Conservation (phyloP, 2,888 invertebrate species). For the Girardia tigrina region DNA sequence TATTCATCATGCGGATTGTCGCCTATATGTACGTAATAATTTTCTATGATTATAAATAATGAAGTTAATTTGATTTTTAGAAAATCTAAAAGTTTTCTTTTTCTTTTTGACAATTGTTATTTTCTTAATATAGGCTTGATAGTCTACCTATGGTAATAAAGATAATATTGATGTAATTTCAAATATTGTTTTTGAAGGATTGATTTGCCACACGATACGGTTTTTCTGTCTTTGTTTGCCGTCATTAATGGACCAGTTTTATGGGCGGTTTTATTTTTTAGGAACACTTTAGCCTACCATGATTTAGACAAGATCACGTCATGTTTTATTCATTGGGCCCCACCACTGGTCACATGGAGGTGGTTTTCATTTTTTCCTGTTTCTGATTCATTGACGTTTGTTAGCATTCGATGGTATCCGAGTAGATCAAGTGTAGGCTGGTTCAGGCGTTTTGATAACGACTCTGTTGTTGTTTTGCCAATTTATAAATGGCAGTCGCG, state of each 20-base stretch:
- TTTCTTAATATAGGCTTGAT: neutral
- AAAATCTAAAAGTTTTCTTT: conserved; percentile 8
- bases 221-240: conserved; percentile 38
- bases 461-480: neutral
- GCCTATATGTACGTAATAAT: conserved; percentile 1
- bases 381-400: neutral
- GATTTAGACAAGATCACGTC: conserved; percentile 44
- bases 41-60: too few relatives aligned
- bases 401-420: conserved; percentile 10
- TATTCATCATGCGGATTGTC: neutral
- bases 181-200: neutral
- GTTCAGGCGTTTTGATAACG: neutral
- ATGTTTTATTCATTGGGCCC: conserved; percentile 43
- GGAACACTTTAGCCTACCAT: conserved; percentile 44
- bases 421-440: neutral
- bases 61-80: neutral
- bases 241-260: conserved; percentile 43
- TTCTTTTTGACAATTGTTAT: neutral
- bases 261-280: conserved; percentile 41
- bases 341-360: conserved; percentile 42
- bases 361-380: conserved; percentile 38
- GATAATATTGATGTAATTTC: neutral
- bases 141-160: neutral
- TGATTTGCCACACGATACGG: neutral
- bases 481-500: neutral